Percentiles rank a stretch among this genome's conserved stretches.
Conservation (phyloP, 53 echinoderm and acorn worm genomes). For the Paracentrotus lividus region DNA sequence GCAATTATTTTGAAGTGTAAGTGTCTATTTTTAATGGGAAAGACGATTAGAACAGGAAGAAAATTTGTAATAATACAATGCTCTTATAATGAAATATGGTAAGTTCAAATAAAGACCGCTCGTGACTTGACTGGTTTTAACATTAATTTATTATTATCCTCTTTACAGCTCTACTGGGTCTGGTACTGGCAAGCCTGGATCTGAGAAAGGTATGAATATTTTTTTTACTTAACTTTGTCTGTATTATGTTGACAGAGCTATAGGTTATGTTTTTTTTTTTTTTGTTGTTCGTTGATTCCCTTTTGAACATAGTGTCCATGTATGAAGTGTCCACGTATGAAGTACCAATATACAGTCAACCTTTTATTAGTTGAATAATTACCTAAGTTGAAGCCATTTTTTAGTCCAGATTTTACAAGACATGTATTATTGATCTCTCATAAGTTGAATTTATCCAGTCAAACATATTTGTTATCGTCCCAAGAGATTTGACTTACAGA, state of each 20-base stretch:
- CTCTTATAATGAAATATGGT: background rate
- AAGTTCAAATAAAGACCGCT: background rate
- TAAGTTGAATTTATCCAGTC: too few species aligned
- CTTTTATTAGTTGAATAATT: too few species aligned
- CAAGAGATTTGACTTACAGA: too few species aligned
- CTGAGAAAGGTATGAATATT: constrained; percentile 45
- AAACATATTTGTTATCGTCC: too few species aligned
- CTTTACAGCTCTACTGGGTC: constrained; percentile 78
- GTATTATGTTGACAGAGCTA: background rate
- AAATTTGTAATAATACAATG: background rate
- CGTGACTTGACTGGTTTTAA: background rate
- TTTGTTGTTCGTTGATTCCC: background rate
- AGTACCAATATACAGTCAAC: background rate
- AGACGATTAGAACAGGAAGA: background rate
- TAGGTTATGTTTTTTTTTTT: background rate
- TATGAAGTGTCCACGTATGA: background rate
- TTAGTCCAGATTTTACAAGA: too few species aligned
- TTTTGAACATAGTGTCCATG: background rate
- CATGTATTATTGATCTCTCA: too few species aligned
- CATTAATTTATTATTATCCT: background rate
- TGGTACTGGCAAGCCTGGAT: constrained; percentile 50
- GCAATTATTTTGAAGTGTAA: background rate
- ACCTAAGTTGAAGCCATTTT: too few species aligned
- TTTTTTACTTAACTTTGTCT: background rate
- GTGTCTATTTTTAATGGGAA: background rate